phyloP scores from a whole-genome alignment of 2,888 invertebrate species.

The Euproctis similis region DNA sequence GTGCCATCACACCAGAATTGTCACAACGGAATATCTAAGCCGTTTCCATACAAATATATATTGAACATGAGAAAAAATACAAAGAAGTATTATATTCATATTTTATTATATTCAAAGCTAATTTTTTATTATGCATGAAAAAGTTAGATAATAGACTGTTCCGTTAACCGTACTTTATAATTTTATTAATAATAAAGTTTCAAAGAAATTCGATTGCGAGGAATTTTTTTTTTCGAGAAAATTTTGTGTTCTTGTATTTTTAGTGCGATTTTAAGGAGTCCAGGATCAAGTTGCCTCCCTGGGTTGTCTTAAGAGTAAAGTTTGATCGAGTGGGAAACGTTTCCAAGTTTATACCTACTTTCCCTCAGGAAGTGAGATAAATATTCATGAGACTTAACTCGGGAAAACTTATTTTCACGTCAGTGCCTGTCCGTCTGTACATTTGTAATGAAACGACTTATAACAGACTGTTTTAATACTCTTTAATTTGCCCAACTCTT shows the following conservation, averaged over 20 bases:
- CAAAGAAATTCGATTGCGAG: slow-evolving; percentile 4
- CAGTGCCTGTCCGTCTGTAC: slow-evolving; percentile 63
- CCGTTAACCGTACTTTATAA: slow-evolving; percentile 3
- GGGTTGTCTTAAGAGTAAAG: slow-evolving; percentile 54
- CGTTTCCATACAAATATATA: no score
- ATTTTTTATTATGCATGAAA: no score
- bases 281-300: slow-evolving; percentile 33
- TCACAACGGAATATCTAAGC: no score
- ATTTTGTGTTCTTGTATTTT: slow-evolving; percentile 22
- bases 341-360: slow-evolving; percentile 58
- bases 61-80: no score
- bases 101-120: no score
- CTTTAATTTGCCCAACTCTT: slow-evolving; percentile 43
- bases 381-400: slow-evolving; percentile 72
- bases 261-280: slow-evolving; percentile 32
- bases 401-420: slow-evolving; percentile 67
- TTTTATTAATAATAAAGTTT: slow-evolving; percentile 3
- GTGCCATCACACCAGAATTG: no score
- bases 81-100: no score
- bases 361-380: slow-evolving; percentile 61
- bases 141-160: slow-evolving; percentile 21
- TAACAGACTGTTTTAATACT: slow-evolving; percentile 53
- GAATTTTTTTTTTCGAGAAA: slow-evolving; percentile 9
- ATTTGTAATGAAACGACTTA: slow-evolving; percentile 64
- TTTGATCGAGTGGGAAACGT: slow-evolving; percentile 71